Base-by-base conservation (phyloP, 2,888 invertebrate species). In the Metellina segmentata region DNA sequence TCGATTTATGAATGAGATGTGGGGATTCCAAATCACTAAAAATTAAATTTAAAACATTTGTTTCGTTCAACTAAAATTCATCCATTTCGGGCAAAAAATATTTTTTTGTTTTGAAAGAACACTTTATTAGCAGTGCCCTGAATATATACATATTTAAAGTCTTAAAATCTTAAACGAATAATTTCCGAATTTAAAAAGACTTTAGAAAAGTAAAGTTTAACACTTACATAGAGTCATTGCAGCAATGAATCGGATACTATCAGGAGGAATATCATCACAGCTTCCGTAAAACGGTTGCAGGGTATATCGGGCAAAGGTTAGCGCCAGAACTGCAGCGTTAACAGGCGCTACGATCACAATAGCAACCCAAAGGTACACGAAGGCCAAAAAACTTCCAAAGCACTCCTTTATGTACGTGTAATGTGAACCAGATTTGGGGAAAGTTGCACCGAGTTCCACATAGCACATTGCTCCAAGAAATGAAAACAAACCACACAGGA, bases 401-500 rank as follows among this genome's bases (percentile, higher is more conserved):
- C 99, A 98, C 95, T 98, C 97, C 94, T 97, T 96, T 93, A 99
- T 98, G 94, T 99, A 99, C 52, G 98, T 98, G 95, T 99, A 99
- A 95, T 99, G 99, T 0, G 99, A 99, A 48, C 99, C 99, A 91
- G 98, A 98, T 94, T 98, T 97, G 6, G 98, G 97, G 94, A 99
- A 97, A 20, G 97, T 96, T 20, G 97, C 97, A 94, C 99, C 99
- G 93, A 99, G 96, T 96, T 99, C 99, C 13, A 98, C 98, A 95
- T 99, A 99, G 95, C 99, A 99, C 34, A 99, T 96, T 0, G 99
- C 99, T 6, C 99, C 99, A 89, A 99, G 96, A 96, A 98, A 97
- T 20, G 98, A 98, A 92, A 99, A 96, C 69, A 97, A 94, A 20
- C 99, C 99, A 13, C 98, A 98, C 78, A 97, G 95, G 20, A 97